phyloP scores from a whole-genome alignment of 2,888 invertebrate genomes.

The Eulithis testata region DNA sequence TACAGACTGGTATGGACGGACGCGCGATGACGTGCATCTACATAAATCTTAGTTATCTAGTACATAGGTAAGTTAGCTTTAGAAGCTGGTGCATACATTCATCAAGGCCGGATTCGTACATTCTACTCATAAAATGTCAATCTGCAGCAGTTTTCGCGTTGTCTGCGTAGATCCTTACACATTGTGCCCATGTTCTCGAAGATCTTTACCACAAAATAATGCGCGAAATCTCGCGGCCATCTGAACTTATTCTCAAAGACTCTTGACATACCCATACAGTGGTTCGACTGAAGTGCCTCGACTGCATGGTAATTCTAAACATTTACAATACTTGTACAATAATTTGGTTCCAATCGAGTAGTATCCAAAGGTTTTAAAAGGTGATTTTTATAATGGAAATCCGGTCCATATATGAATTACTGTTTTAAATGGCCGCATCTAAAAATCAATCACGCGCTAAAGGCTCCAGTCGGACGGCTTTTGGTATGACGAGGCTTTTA shows the following conservation, averaged over 20 bases:
- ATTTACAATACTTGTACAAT: neutral
- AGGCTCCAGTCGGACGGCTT: conserved; percentile 30
- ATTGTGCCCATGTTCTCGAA: neutral
- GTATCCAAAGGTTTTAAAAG: no score
- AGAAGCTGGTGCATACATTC: no score
- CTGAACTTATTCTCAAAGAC: neutral
- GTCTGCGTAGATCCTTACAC: neutral
- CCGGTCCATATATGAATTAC: no score
- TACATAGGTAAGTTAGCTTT: no score
- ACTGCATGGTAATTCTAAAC: neutral
- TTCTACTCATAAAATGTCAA: no score
- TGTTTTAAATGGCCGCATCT: no score
- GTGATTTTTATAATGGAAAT: no score
- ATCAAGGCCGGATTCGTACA: no score
- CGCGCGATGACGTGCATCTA: neutral
- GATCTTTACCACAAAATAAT: neutral
- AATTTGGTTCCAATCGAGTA: neutral
- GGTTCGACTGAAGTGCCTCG: neutral
- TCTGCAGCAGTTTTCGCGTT: neutral
- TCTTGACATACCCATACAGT: neutral
- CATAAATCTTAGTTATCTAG: no score
- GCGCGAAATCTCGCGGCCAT: neutral
- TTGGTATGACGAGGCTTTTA: conserved; percentile 40
- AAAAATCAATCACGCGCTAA: no score
- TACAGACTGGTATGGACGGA: neutral